Base-by-base conservation (phyloP, 2,113 vertebrate genomes). In the Hippocampus comes region DNA sequence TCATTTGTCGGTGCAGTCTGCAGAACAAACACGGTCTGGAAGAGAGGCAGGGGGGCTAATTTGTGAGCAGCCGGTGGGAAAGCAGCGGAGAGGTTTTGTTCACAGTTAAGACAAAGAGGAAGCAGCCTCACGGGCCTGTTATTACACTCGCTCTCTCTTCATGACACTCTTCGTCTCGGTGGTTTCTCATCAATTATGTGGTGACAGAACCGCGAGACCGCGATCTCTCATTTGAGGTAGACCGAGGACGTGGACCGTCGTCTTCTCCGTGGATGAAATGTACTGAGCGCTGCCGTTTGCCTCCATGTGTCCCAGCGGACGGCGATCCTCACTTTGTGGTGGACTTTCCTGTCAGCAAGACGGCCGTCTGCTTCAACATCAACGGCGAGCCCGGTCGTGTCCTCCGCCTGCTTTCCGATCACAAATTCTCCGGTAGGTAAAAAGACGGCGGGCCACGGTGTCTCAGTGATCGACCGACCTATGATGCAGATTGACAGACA, bases 261-360 rank as follows among this genome's bases (percentile, higher is more conserved):
- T 15, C 20, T 11, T 18, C 43, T 27, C 38, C 51, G 5, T 21
- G 55, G 10, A 12, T 30, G 20, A 17, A 30, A 61, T 48, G 7
- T 61, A 17, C n/a, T 34, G 38, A 63, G 77, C 63, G 7, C n/a
- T 23, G 0, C 1, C n/a, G 12, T 70, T 9, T 59, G 0, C 10
- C 1, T 67, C 56, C 82, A 98, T 53, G 0, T 15, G 0, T 68
- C 59, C 30, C 82, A 99, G 97, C 94, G 65, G 96, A 99, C 5
- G 97, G 97, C 4, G 97, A 99, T 75, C 97, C 97, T 43, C 97
- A 98, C 79, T 99, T 99, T 55, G 95, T 99, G 67, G 95, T 98
- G 70, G 97, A 99, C 84, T 95, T 98, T 78, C 95, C 95, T 9
- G 87, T 91, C 82, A 96, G 93, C 83, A 95, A 96, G 78, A 88